Base-by-base conservation (phyloP, 2,888 invertebrate species). In the Zelleria hepariella region DNA sequence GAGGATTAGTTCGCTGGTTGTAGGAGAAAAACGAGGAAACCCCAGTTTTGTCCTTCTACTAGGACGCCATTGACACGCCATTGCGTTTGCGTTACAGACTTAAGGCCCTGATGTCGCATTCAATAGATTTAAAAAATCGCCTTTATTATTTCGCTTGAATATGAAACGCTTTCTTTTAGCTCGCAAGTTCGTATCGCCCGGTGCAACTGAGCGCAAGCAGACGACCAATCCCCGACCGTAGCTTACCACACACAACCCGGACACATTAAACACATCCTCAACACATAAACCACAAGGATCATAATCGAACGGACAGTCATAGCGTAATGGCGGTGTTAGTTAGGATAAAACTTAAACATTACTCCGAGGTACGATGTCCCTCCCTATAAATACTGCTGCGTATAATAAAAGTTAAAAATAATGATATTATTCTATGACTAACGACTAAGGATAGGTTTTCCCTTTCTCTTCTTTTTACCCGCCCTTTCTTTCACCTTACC, bases 371-470 rank as follows among this genome's bases (percentile, higher is more conserved):
- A 83, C 78, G 82, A 74, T 73, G 32, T 10, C 32, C 32, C 32
- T 69, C 71, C 78, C 82, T 83, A 86, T 83, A 80, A 88, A 88
- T 88, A 88, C 87, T 88, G 87, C 78, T 84, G 86, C 82, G 80
- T 81, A 84, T 77, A 81, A 78, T 80, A 80, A 79, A 80, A 75
- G 73, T 86, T 86, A 85, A 85, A 87, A 80, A 84, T 87, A 87
- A 86, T 87, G 86, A 87, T 87, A 87, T 86, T 79, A 74, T 71
- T 80, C 79, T 86, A 86, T 80, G 75, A 72, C 82, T 84, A 83
- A 75, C 72, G 68, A 73, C 75, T 73, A 75, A 70, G 72, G 70
- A 73, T 74, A 71, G 60, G n/a, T 67, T 61, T 67, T 67, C 66
- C 64, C 68, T 71, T 66, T 65, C 60, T 67, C 68, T 49, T 21